Evolutionary conservation across 2,113 vertebrate genomes (phyloP).

Genomic region (Accipiter virgatus): DNA sequence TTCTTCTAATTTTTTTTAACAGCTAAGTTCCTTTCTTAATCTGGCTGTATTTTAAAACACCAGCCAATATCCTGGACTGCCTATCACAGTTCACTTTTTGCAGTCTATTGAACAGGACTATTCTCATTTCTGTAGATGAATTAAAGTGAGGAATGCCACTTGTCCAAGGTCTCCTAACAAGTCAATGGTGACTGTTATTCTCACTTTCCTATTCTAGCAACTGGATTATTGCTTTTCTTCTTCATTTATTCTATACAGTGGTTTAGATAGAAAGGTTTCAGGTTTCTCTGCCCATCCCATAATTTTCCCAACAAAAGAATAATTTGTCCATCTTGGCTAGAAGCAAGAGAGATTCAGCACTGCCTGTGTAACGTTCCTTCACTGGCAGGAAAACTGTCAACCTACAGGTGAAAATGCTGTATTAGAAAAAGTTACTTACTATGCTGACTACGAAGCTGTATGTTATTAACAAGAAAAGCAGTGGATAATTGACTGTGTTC

Average conservation of each 20-base stretch:
- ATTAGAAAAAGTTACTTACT: conserved; percentile 80
- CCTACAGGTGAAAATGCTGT: not conserved
- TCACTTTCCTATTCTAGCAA: not conserved
- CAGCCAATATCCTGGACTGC: not conserved
- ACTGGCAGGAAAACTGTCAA: not conserved
- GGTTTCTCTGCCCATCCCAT: not conserved
- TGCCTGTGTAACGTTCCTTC: not conserved
- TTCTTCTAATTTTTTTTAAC: not conserved
- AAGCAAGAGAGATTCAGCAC: not conserved
- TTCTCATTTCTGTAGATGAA: not conserved
- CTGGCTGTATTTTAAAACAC: not conserved
- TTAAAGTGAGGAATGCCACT: not conserved
- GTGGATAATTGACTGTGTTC: conserved; percentile 83
- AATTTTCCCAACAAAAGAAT: not conserved
- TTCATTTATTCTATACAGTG: not conserved
- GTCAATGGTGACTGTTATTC: not conserved
- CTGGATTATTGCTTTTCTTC: not conserved
- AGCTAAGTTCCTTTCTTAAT: not conserved
- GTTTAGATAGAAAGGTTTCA: not conserved
- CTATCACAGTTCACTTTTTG: not conserved
- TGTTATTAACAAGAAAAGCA: conserved; percentile 81
- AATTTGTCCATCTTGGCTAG: not conserved
- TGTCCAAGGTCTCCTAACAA: not conserved
- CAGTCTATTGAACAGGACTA: not conserved
- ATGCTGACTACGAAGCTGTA: conserved; percentile 92